Evolutionary conservation across 2,113 vertebrate species (phyloP).

Genomic region (Macrotis lagotis): DNA sequence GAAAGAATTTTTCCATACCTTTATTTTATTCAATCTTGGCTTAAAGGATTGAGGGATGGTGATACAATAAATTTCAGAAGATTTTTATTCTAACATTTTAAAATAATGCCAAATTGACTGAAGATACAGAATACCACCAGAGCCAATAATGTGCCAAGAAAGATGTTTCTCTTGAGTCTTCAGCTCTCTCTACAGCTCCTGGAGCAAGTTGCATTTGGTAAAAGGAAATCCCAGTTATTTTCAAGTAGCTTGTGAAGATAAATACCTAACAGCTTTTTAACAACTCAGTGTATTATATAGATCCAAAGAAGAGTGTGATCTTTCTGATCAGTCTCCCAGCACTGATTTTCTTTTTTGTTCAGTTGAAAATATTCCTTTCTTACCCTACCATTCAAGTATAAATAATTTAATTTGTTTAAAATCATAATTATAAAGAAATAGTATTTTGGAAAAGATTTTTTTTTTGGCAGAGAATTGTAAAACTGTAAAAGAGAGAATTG

Average conservation of each 20-base stretch:
- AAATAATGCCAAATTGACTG: neutral
- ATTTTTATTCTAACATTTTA: neutral
- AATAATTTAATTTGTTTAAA: neutral
- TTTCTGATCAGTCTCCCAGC: neutral
- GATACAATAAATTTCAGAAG: neutral
- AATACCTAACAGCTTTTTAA: neutral
- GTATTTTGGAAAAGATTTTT: neutral
- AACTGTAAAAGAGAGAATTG: neutral
- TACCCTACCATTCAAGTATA: neutral
- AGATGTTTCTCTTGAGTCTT: neutral
- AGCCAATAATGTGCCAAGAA: neutral
- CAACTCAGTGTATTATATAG: neutral
- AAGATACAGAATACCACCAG: conserved; percentile 11
- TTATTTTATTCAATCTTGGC: neutral
- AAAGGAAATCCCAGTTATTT: neutral
- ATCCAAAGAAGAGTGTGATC: neutral
- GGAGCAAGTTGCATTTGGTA: neutral
- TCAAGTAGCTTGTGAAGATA: neutral
- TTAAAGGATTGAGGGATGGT: neutral
- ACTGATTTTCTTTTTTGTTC: neutral
- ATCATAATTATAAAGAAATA: neutral
- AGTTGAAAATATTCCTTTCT: neutral
- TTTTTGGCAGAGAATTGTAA: neutral
- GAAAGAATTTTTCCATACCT: neutral
- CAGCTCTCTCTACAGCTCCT: neutral